phyloP scores from a whole-genome alignment of 2,113 vertebrate species.

The Carassius carassius region DNA sequence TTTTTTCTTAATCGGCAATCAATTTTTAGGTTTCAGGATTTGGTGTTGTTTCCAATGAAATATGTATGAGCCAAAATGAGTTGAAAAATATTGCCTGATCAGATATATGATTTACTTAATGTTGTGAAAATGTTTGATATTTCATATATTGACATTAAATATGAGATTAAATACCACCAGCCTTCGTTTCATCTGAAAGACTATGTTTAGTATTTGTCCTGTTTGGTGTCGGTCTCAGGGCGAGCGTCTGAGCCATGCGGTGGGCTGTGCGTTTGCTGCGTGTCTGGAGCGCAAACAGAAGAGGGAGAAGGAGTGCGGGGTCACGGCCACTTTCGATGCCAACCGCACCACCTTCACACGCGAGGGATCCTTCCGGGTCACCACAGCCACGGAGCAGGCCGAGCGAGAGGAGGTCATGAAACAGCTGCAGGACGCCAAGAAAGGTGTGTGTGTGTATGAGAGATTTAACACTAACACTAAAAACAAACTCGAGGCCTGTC shows the following conservation, averaged over 20 bases:
- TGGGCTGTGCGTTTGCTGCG: slow-evolving; percentile 96
- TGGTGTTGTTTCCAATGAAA: too few relatives aligned
- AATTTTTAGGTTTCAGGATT: too few relatives aligned
- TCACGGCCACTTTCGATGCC: slow-evolving; percentile 97
- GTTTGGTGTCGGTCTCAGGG: slow-evolving; percentile 75
- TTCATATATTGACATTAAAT: background rate
- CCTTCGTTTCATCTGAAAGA: background rate
- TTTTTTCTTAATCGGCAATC: too few relatives aligned
- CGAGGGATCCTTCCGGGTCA: slow-evolving; percentile 96
- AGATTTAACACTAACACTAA: background rate
- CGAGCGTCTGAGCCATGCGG: slow-evolving; percentile 95
- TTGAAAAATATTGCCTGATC: background rate
- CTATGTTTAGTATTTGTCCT: background rate
- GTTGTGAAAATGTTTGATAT: background rate
- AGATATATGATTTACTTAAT: background rate
- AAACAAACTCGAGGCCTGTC: background rate
- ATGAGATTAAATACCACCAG: too few relatives aligned
- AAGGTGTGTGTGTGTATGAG: slow-evolving; percentile 75
- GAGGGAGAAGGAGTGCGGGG: slow-evolving; percentile 97
- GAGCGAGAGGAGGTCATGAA: slow-evolving; percentile 96
- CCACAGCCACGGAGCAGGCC: slow-evolving; percentile 94
- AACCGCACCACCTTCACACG: slow-evolving; percentile 98
- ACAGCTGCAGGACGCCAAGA: slow-evolving; percentile 92
- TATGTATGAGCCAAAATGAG: background rate
- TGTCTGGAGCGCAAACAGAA: slow-evolving; percentile 98